Evolutionary conservation across 35 echinoderm and acorn worm species (phyloP).

Genomic region (Anneissia japonica): DNA sequence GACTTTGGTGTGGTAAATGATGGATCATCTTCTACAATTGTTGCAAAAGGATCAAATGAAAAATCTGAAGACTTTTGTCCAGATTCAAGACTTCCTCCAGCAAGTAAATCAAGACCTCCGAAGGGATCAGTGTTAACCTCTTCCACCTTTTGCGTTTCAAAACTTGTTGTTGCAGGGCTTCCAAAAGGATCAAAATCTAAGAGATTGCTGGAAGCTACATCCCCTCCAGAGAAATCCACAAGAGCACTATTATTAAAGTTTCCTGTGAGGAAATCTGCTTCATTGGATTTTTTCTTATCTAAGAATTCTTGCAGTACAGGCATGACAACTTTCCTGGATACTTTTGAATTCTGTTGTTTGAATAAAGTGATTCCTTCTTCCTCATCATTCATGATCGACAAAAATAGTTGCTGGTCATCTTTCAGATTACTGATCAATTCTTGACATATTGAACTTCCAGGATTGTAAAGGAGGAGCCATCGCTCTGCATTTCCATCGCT

Average conservation of each 20-base stretch:
- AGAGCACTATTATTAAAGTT: neutral
- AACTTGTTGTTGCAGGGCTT: neutral
- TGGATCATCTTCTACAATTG: neutral
- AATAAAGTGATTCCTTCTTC: conserved; percentile 13
- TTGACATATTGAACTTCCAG: neutral
- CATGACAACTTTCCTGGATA: conserved; percentile 56
- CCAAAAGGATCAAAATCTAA: conserved; percentile 30
- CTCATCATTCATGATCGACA: neutral
- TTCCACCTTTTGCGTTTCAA: neutral
- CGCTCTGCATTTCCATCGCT: neutral
- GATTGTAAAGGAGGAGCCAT: neutral
- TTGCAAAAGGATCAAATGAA: neutral
- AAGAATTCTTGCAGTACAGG: conserved; percentile 53
- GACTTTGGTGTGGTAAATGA: neutral
- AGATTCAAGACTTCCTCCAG: neutral
- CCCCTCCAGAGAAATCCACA: conserved; percentile 14
- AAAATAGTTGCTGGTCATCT: neutral
- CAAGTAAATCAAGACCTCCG: neutral
- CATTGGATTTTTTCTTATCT: conserved; percentile 1
- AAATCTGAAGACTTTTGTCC: neutral
- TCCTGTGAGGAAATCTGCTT: neutral
- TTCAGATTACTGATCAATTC: neutral
- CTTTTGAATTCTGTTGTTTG: conserved; percentile 48
- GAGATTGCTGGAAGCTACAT: neutral
- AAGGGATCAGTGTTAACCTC: neutral